These are phyloP conservation scores for Columbina picui DNA, from an alignment of 2,113 vertebrate genomes.

Conservation along the genomic window DNA sequence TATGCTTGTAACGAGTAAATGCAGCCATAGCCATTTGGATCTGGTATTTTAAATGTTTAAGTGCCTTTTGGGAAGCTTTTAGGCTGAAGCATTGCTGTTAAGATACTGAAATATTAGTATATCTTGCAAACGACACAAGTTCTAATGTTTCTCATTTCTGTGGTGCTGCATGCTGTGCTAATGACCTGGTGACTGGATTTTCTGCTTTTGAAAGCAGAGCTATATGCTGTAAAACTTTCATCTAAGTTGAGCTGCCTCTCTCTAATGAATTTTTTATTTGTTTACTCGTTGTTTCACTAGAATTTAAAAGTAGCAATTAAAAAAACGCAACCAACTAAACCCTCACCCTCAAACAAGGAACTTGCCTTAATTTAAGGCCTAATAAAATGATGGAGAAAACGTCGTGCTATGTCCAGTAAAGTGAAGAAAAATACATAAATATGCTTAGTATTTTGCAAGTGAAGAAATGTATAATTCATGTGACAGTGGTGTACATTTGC, in stretches of 20 bases:
- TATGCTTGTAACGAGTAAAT: neutral
- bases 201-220: slow-evolving; percentile 72
- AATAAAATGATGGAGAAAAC: slow-evolving; percentile 2
- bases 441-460: neutral
- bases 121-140: slow-evolving; percentile 49
- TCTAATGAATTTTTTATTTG: slow-evolving; percentile 85
- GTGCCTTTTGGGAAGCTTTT: slow-evolving; percentile 48
- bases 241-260: slow-evolving; percentile 71
- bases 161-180: slow-evolving; percentile 63
- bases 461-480: slow-evolving; percentile 46
- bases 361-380: slow-evolving; percentile 55
- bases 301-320: slow-evolving; percentile 75
- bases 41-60: slow-evolving; percentile 31
- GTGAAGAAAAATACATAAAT: neutral
- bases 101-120: slow-evolving; percentile 69
- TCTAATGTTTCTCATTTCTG: slow-evolving; percentile 23
- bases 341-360: neutral
- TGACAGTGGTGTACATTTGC: neutral
- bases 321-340: slow-evolving; percentile 2
- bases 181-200: slow-evolving; percentile 74
- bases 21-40: neutral
- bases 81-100: slow-evolving; percentile 44
- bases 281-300: slow-evolving; percentile 76
- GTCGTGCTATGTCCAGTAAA: neutral
- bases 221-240: slow-evolving; percentile 73